Base-by-base conservation (phyloP, 2,888 invertebrate genomes). In the Apamea anceps region DNA sequence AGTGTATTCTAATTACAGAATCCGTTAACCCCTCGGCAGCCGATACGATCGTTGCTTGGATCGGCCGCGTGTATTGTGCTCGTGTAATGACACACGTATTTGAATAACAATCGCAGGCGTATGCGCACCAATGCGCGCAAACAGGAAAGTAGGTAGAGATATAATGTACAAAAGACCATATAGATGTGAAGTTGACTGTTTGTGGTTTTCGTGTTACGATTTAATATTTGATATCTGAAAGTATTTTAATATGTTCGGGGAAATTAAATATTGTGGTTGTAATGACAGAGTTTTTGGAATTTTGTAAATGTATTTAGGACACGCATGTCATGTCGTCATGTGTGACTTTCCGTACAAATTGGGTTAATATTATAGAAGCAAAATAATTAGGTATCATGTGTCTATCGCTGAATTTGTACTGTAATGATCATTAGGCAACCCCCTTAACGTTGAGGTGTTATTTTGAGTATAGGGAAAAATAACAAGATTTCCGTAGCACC, bases 31-130 rank as follows among this genome's bases (percentile, higher is more conserved):
- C 48, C 70, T 60, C 48, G 54, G 62, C 32, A 75, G 67, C 42
- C 54, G 76, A 81, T 82, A 82, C 60, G 79, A 83, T 75, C 70
- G 62, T 37, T 78, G 13, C 72, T 81, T 71, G 80, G 75, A 82
- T 83, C 76, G 72, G 45, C 25, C 57, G 37, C 67, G 42, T 60
- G 68, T 80, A 84, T 80, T 84, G 85, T 84, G 72, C 76, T 62
- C 57, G 70, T 72, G 76, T 86, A 90, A 74, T 82, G 81, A 84
- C 83, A 87, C 74, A 80, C 57, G 54, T 82, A 87, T 89, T 89
- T 89, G 87, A 90, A 90, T 90, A 85, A 89, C 85, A 90, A 90
- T 88, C 78, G 82, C 45, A 51, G 32, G 72, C 66, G 79, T 72
- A 45, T 73, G 84, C 88, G 84, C 87, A 77, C 67, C 77, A 81